Base-by-base conservation (phyloP, 2,797 vertebrate genomes). In the Clarias laeviceps region DNA sequence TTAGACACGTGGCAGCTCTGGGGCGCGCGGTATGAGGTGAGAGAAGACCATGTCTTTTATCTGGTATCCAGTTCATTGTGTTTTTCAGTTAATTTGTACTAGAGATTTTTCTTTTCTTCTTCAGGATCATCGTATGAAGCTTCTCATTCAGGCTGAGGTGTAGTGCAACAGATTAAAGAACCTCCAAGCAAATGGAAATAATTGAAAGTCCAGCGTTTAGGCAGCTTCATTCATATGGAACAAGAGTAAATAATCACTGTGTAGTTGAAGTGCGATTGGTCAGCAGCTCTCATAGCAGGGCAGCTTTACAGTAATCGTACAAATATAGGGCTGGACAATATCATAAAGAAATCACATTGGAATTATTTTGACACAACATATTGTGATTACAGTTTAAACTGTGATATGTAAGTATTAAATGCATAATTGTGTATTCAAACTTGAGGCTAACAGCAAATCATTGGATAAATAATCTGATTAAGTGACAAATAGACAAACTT, bases 11-110 rank as follows among this genome's bases (percentile, higher is more conserved):
- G 90, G 92, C 92, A 90, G 94, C 94, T 94, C 91, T 91, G 89
- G 94, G 95, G 94, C 94, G 93, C 91, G 87, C 92, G 45, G 45
- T 2, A 45, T 93, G 92, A 94, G 92, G 92, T 93, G 87, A 93
- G 95, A 96, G 97, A 96, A 96, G 94, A 93, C 94, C 94, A 92
- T 80, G 93, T 97, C 14, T 34, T 37, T 62, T 24, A 14, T 27
- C 22, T 57, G 17, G 17, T 17, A 22, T 22, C 73, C 73, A 15
- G 50, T 24, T 77, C 74, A 14, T 77, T 34, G 54, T 57, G 45
- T 14, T 61, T 78, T 6, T 78, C 57, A 24, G 29, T 34, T 45
- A 11, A 4, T 56, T 56, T 17, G 18, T 9, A 76, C 9, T 77
- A 45, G 18, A 37, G 61, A 57, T 56, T 15, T 54, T 74, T 27